A percentile compares a stretch with the other conserved stretches of the same genome.
These are phyloP conservation scores for Hylyphantes graminicola DNA, from an alignment of 1,140 invertebrate species.

Conservation along the genomic window DNA sequence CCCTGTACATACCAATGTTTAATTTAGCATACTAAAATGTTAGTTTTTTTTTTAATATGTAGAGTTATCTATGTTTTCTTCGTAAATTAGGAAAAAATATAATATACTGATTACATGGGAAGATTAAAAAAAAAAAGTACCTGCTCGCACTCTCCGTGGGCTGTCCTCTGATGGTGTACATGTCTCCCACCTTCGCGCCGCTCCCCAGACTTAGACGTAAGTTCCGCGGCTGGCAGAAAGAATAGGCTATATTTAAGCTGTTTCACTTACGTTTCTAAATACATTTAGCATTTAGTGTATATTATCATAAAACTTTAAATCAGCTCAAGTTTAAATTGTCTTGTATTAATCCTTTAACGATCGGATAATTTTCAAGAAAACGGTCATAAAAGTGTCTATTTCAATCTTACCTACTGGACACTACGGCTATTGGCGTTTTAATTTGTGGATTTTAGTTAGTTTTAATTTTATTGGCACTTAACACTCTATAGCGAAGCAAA, in stretches of 20 bases:
- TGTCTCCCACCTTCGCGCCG: constrained; percentile 51
- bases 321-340: too few relatives aligned
- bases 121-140: constrained; percentile 14
- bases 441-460: too few relatives aligned
- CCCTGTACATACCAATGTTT: not conserved
- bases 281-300: too few relatives aligned
- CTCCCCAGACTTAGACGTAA: constrained; percentile 51
- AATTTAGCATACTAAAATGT: not conserved
- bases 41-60: not conserved
- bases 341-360: too few relatives aligned
- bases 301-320: too few relatives aligned
- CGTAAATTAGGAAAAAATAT: not conserved
- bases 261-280: too few relatives aligned
- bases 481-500: too few relatives aligned
- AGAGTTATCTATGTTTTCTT: not conserved
- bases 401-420: too few relatives aligned
- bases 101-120: not conserved
- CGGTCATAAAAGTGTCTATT: too few relatives aligned
- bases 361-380: too few relatives aligned
- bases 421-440: too few relatives aligned
- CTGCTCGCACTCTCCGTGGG: constrained; percentile 39
- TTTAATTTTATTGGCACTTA: too few relatives aligned
- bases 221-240: constrained; percentile 48
- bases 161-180: constrained; percentile 43
- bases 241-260: not conserved